These are phyloP conservation scores for Vannuccia rotundouncinata DNA, from an alignment of 2,888 invertebrate genomes.

Conservation along the genomic window DNA sequence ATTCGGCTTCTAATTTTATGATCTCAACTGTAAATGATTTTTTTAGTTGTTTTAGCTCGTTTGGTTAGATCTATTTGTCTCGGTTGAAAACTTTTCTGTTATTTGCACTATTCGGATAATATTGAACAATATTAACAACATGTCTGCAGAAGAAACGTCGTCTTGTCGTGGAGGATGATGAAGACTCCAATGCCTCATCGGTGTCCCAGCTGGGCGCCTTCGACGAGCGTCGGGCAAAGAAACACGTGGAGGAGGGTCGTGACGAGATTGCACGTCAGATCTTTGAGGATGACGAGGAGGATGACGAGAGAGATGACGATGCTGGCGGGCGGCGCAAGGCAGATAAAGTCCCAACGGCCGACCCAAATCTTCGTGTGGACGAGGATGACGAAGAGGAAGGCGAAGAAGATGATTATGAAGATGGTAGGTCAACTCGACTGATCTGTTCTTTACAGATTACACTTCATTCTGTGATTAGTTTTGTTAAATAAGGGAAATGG, in stretches of 20 bases:
- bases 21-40: no score
- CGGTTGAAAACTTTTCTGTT: no score
- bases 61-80: no score
- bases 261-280: constrained; percentile 53
- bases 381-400: constrained; percentile 73
- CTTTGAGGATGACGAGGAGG: constrained; percentile 50
- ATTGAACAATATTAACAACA: not conserved
- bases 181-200: constrained; percentile 53
- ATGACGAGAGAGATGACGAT: constrained; percentile 40
- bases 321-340: constrained; percentile 41
- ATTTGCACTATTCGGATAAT: no score
- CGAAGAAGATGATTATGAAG: constrained; percentile 54
- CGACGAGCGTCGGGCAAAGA: constrained; percentile 43
- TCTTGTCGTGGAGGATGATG: constrained; percentile 43
- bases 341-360: constrained; percentile 42
- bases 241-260: constrained; percentile 45
- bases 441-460: no score
- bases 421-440: no score
- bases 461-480: no score
- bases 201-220: not conserved
- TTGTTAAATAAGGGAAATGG: no score
- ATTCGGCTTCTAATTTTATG: no score
- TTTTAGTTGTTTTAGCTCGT: no score
- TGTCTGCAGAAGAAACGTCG: constrained; percentile 18
- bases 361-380: constrained; percentile 62